Conservation (phyloP, 2,888 invertebrate species). For the Choreutis nemorana region DNA sequence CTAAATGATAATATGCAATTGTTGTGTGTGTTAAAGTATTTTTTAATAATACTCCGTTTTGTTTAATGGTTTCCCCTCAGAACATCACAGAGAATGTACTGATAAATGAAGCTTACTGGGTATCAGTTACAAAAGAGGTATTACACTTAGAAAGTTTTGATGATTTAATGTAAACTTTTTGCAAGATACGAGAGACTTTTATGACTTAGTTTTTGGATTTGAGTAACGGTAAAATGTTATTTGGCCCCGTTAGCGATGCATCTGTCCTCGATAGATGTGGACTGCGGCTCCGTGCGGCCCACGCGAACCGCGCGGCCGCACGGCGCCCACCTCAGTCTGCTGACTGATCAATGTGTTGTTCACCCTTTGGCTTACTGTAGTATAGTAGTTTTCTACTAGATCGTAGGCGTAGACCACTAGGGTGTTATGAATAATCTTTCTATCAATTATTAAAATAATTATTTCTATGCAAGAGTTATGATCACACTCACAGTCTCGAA, state of each 20-base stretch:
- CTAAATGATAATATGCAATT: too few relatives aligned
- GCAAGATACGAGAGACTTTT: slow-evolving; percentile 63
- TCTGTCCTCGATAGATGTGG: slow-evolving; percentile 63
- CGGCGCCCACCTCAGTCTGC: slow-evolving; percentile 16
- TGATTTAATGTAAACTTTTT: slow-evolving; percentile 66
- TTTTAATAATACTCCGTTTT: slow-evolving; percentile 60
- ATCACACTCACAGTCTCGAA: slow-evolving; percentile 55
- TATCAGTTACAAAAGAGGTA: slow-evolving; percentile 92
- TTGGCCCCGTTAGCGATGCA: slow-evolving; percentile 69
- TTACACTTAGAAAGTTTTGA: slow-evolving; percentile 68
- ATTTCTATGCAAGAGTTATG: slow-evolving; percentile 62
- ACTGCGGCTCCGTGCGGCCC: slow-evolving; percentile 23
- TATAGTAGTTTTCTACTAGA: slow-evolving; percentile 60
- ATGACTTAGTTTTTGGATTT: slow-evolving; percentile 66
- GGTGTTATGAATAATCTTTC: slow-evolving; percentile 63
- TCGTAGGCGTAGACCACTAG: slow-evolving; percentile 65
- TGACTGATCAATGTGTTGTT: slow-evolving; percentile 49
- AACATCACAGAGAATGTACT: slow-evolving; percentile 96
- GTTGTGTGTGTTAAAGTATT: slow-evolving; percentile 22
- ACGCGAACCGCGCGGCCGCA: slow-evolving; percentile 22
- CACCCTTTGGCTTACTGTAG: slow-evolving; percentile 63
- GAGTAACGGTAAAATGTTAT: slow-evolving; percentile 65
- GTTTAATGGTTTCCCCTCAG: slow-evolving; percentile 78
- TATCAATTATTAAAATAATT: slow-evolving; percentile 59
- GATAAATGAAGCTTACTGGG: slow-evolving; percentile 94